These are phyloP conservation scores for Bostrychus sinensis DNA, from an alignment of 2,113 vertebrate genomes.

Conservation along the genomic window DNA sequence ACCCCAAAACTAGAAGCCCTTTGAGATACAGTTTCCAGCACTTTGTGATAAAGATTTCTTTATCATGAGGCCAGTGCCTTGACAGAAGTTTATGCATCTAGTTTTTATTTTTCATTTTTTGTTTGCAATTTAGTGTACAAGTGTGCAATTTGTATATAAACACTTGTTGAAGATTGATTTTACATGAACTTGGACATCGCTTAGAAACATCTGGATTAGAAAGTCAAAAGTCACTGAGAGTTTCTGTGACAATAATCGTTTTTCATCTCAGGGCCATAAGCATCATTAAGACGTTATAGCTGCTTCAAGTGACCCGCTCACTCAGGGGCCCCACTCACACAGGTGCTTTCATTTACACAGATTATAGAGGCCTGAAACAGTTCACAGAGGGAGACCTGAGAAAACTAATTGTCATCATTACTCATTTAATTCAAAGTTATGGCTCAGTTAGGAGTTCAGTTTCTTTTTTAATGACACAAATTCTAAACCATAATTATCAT, in stretches of 20 bases:
- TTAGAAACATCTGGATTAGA: neutral
- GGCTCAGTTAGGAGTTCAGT: neutral
- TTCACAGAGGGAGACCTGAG: neutral
- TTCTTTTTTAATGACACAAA: neutral
- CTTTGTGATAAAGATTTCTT: too few species aligned
- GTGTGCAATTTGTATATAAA: too few species aligned
- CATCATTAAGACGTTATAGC: neutral
- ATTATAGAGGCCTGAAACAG: neutral
- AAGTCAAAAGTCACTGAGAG: neutral
- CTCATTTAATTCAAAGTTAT: neutral
- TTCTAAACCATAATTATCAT: too few species aligned
- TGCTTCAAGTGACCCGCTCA: neutral
- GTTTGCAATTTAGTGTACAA: too few species aligned
- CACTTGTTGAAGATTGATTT: too few species aligned
- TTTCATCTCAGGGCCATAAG: neutral
- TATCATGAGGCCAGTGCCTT: too few species aligned
- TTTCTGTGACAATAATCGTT: neutral
- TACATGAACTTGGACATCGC: neutral
- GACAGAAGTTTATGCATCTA: too few species aligned
- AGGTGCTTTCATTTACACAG: conserved; percentile 20
- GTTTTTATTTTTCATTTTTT: too few species aligned
- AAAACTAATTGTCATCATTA: conserved; percentile 1
- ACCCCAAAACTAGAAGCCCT: too few species aligned
- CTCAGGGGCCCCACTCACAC: neutral
- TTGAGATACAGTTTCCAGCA: too few species aligned